A percentile compares a stretch with the other conserved stretches of the same genome.
phyloP scores from a whole-genome alignment of 1,140 invertebrate species.

The Diorhabda carinulata region DNA sequence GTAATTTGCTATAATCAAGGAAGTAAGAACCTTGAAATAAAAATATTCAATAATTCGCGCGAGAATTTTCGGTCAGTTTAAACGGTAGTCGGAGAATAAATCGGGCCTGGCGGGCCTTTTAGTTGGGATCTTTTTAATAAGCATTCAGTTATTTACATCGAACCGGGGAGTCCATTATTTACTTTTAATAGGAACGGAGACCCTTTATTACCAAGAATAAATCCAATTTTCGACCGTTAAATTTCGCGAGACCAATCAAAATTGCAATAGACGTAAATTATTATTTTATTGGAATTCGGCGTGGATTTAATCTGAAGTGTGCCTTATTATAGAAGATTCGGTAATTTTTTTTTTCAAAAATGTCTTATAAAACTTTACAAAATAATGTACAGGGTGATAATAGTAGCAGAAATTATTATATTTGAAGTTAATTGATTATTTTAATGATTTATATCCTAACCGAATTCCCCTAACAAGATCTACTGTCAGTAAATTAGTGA shows the following conservation, averaged over 20 bases:
- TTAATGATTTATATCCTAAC: too few relatives aligned
- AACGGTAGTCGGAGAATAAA: conserved; percentile 10
- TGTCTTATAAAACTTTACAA: too few relatives aligned
- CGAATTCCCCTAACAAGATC: too few relatives aligned
- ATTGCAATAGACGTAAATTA: conserved; percentile 25
- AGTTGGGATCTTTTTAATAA: conserved; percentile 26
- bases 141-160: conserved; percentile 39
- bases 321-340: background rate
- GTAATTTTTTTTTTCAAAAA: too few relatives aligned
- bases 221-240: conserved; percentile 20
- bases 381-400: too few relatives aligned
- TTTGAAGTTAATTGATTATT: too few relatives aligned
- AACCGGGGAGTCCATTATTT: conserved; percentile 37
- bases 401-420: too few relatives aligned
- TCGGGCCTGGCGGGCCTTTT: conserved; percentile 22
- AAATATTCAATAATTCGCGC: conserved; percentile 11
- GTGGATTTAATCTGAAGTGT: background rate
- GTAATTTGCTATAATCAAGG: too few relatives aligned
- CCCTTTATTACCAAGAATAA: conserved; percentile 34
- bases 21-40: background rate
- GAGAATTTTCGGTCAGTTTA: background rate
- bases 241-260: conserved; percentile 8
- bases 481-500: too few relatives aligned
- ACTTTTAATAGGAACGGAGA: conserved; percentile 39
- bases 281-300: conserved; percentile 7